phyloP scores from a whole-genome alignment of 2,888 invertebrate species.

The Lomographa bimaculata region DNA sequence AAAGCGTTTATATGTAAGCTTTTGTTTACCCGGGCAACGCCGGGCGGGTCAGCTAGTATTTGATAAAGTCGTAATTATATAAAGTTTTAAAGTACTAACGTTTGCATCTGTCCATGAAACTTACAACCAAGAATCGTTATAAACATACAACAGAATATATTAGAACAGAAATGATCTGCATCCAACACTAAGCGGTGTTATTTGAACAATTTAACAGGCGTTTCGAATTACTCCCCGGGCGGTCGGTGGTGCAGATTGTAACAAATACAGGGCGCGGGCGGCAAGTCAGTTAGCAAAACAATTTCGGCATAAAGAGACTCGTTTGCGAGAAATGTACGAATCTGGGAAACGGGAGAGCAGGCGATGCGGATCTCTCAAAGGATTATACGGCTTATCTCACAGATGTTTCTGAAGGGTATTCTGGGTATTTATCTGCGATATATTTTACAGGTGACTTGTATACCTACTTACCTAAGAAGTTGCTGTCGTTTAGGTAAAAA shows the following conservation, averaged over 20 bases:
- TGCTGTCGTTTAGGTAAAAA: too few relatives aligned
- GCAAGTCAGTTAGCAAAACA: constrained; percentile 21
- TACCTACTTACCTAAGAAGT: too few relatives aligned
- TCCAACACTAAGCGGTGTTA: background rate
- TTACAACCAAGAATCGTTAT: too few relatives aligned
- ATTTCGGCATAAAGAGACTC: constrained; percentile 21
- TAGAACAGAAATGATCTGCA: background rate
- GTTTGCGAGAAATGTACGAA: constrained; percentile 18
- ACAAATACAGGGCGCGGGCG: constrained; percentile 18
- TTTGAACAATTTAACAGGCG: constrained; percentile 2
- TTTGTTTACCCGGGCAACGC: too few relatives aligned
- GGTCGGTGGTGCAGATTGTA: constrained; percentile 16
- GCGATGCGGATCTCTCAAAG: constrained; percentile 13
- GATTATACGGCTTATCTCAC: constrained; percentile 21
- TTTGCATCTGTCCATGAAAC: too few relatives aligned
- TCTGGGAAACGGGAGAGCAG: constrained; percentile 9
- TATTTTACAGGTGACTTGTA: constrained; percentile 8
- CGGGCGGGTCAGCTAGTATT: too few relatives aligned
- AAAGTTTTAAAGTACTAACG: too few relatives aligned
- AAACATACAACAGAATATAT: too few relatives aligned
- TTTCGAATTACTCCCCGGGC: constrained; percentile 15
- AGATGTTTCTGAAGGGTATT: constrained; percentile 13
- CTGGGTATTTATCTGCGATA: background rate
- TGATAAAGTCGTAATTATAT: too few relatives aligned
- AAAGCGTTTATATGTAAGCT: too few relatives aligned